A percentile compares a stretch with the other conserved stretches of the same genome.
phyloP scores from a whole-genome alignment of 1,140 invertebrate species.

The Pseudoatta argentina region DNA sequence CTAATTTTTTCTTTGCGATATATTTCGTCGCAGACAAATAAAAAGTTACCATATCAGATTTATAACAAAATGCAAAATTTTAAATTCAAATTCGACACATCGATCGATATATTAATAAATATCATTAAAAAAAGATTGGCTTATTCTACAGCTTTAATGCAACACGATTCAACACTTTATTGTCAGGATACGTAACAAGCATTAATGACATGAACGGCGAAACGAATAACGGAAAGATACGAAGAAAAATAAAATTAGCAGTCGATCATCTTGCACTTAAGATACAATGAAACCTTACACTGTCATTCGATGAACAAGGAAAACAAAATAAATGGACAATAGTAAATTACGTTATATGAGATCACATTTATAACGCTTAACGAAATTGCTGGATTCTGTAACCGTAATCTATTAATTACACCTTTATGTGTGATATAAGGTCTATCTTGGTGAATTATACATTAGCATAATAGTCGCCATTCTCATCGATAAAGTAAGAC shows the following conservation, averaged over 20 bases:
- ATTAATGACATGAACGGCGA: slow-evolving; percentile 38
- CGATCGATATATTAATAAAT: slow-evolving; percentile 34
- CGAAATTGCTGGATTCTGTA: slow-evolving; percentile 67
- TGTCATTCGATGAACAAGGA: slow-evolving; percentile 53
- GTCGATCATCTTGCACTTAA: slow-evolving; percentile 56
- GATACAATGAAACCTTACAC: slow-evolving; percentile 46
- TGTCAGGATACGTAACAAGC: slow-evolving; percentile 50
- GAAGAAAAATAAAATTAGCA: slow-evolving; percentile 46
- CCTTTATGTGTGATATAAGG: slow-evolving; percentile 61
- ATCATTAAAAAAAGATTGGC: neutral
- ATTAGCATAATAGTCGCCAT: slow-evolving; percentile 73
- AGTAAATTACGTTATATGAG: slow-evolving; percentile 70
- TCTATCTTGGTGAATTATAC: slow-evolving; percentile 68
- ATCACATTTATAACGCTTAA: slow-evolving; percentile 71
- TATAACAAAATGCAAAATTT: slow-evolving; percentile 50
- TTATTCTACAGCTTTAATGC: slow-evolving; percentile 33
- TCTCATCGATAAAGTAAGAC: slow-evolving; percentile 74
- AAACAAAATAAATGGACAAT: slow-evolving; percentile 35
- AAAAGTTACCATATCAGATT: slow-evolving; percentile 20
- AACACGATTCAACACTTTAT: slow-evolving; percentile 48
- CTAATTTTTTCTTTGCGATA: slow-evolving; percentile 46
- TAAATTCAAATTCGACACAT: slow-evolving; percentile 28
- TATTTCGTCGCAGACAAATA: slow-evolving; percentile 39
- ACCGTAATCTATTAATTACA: slow-evolving; percentile 73
- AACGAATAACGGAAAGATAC: slow-evolving; percentile 36